Conservation (phyloP, 2,797 vertebrate species). For the Danio aesculapii region DNA sequence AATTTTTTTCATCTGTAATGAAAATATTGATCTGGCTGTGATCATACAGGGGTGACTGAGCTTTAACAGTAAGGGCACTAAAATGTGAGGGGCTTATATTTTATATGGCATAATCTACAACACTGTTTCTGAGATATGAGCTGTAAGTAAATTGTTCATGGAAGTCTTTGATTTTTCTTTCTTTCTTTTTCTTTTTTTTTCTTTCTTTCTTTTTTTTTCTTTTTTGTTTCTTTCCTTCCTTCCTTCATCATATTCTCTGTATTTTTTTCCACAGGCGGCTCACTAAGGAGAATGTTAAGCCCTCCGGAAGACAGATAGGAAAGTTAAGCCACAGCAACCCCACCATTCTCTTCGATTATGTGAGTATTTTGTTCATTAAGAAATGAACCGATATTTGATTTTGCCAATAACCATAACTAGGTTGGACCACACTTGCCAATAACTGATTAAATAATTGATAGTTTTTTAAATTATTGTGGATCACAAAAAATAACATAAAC, state of each 20-base stretch:
- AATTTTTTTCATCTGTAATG: no score
- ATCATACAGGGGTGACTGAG: neutral
- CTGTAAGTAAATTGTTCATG: neutral
- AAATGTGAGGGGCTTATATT: neutral
- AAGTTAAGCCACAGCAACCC: slow-evolving; percentile 89
- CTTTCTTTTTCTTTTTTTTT: no score
- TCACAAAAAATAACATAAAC: no score
- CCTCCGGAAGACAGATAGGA: slow-evolving; percentile 88
- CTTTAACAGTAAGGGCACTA: neutral
- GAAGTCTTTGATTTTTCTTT: neutral
- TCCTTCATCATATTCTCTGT: neutral
- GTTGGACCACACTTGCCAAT: no score
- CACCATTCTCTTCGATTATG: slow-evolving; percentile 89
- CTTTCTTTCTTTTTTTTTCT: no score
- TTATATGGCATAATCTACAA: slow-evolving; percentile 2
- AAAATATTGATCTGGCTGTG: no score
- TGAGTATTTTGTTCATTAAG: slow-evolving; percentile 72
- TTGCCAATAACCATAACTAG: no score
- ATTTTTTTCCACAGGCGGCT: slow-evolving; percentile 81
- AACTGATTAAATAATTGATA: no score
- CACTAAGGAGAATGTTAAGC: slow-evolving; percentile 91
- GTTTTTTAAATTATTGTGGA: no score
- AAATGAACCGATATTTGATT: neutral
- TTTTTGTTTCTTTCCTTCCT: neutral
- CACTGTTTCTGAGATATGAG: neutral